These are phyloP conservation scores for Orchestia grillus DNA, from an alignment of 1,140 invertebrate genomes.

Conservation along the genomic window DNA sequence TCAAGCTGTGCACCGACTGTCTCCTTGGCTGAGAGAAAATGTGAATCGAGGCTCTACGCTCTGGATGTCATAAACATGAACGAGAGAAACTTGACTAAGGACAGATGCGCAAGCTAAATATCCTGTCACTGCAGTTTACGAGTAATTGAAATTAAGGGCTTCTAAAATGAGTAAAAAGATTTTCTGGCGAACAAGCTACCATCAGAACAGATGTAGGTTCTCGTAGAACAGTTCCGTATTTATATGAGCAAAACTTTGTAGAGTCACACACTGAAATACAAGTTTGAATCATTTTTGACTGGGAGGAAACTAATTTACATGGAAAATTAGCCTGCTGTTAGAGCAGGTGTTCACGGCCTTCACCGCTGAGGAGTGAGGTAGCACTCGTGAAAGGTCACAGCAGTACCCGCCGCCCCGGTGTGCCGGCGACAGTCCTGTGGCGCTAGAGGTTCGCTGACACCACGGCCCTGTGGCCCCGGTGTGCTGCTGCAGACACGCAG, in stretches of 20 bases:
- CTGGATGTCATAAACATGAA: neutral
- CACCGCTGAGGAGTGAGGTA: neutral
- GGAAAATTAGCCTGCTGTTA: neutral
- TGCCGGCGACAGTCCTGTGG: neutral
- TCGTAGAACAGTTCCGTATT: neutral
- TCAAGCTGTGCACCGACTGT: neutral
- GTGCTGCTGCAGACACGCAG: neutral
- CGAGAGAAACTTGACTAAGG: neutral
- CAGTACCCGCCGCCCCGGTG: neutral
- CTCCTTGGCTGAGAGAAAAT: neutral
- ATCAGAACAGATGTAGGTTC: neutral
- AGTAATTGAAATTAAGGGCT: neutral
- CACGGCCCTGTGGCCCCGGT: too few relatives aligned
- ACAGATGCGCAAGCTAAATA: neutral
- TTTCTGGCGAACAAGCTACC: neutral
- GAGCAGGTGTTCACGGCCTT: constrained; percentile 4
- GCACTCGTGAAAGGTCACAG: neutral
- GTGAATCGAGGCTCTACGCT: neutral
- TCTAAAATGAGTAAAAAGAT: neutral
- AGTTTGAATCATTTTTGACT: neutral
- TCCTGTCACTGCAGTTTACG: neutral
- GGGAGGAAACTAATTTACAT: neutral
- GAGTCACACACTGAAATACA: neutral
- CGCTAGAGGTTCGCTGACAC: neutral
- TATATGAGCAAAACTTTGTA: neutral